Conservation (phyloP, 2,113 vertebrate species). For the Ictidomys tridecemlineatus region DNA sequence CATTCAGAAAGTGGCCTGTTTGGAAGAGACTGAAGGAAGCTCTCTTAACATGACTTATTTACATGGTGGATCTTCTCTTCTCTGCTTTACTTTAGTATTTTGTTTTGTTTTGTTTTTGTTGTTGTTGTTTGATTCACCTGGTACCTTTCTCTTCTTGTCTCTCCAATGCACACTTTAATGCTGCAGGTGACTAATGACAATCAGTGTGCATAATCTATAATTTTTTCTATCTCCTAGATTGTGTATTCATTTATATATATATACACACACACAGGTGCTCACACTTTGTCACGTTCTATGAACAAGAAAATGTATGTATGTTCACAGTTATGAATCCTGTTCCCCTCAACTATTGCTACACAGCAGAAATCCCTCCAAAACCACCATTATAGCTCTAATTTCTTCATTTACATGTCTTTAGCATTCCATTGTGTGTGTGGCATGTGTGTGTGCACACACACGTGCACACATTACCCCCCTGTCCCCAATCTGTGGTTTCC, state of each 20-base stretch:
- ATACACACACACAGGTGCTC: neutral
- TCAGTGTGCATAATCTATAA: neutral
- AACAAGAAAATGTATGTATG: neutral
- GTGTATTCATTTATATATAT: neutral
- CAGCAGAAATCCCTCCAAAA: neutral
- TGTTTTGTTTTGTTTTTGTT: too few relatives aligned
- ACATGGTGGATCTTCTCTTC: neutral
- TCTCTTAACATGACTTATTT: too few relatives aligned
- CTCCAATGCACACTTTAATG: neutral
- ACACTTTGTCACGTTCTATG: neutral
- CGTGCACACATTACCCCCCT: too few relatives aligned
- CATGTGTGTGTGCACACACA: too few relatives aligned
- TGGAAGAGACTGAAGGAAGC: neutral
- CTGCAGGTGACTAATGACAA: neutral
- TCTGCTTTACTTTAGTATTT: neutral
- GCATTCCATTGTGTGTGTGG: neutral
- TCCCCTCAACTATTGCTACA: neutral
- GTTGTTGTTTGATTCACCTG: neutral
- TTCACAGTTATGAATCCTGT: neutral
- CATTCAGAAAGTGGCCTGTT: fast-evolving
- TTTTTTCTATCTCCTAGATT: neutral
- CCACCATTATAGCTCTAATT: neutral
- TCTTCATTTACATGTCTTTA: neutral
- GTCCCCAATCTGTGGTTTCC: too few relatives aligned
- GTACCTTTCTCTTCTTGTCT: neutral